Conservation (phyloP, 1,140 invertebrate genomes). For the Nixonia krombeini region DNA sequence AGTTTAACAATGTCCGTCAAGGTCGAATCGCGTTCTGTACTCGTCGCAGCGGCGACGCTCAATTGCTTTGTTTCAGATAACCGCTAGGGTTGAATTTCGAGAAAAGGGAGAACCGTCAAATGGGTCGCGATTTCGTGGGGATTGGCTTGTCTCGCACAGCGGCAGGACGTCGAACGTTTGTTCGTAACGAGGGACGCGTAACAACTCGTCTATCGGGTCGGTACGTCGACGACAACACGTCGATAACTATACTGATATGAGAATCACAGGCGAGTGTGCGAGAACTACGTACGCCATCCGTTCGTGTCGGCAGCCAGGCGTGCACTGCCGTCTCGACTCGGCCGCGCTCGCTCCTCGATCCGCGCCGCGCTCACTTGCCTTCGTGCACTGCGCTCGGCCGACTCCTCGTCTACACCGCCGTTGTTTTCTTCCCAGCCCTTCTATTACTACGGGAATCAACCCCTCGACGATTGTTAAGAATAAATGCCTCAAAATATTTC, state of each 20-base stretch:
- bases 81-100: no score
- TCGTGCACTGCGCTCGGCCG: background rate
- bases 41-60: background rate
- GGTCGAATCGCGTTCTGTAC: background rate
- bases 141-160: no score
- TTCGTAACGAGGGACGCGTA: background rate
- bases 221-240: slow-evolving; percentile 5
- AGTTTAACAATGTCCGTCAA: slow-evolving; percentile 1
- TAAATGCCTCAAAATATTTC: no score
- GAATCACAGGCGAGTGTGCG: slow-evolving; percentile 52
- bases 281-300: slow-evolving; percentile 61
- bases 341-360: slow-evolving; percentile 18
- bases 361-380: slow-evolving; percentile 14
- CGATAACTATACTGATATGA: slow-evolving; percentile 29
- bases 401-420: background rate
- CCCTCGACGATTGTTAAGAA: no score
- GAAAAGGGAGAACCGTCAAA: no score
- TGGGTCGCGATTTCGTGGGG: no score
- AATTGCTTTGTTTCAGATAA: no score
- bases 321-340: slow-evolving; percentile 60
- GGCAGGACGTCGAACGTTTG: background rate
- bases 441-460: no score
- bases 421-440: no score
- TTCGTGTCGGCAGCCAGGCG: slow-evolving; percentile 70
- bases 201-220: no score